A percentile compares a stretch with the other conserved stretches of the same genome.
phyloP scores from a whole-genome alignment of 2,888 invertebrate species.

The Coelinius sp. region DNA sequence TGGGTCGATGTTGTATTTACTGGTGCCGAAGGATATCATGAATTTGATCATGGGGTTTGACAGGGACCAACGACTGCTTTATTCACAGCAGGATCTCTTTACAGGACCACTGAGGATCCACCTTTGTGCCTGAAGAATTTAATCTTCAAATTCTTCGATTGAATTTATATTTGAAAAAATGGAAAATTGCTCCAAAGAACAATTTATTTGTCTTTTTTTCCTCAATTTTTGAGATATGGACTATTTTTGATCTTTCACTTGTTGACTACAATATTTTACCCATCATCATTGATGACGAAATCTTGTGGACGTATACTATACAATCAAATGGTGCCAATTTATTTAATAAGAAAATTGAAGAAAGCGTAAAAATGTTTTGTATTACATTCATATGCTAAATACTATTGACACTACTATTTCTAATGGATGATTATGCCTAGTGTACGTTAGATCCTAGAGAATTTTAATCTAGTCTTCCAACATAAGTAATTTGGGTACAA shows the following conservation, averaged over 20 bases:
- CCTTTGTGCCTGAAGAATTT: conserved; percentile 36
- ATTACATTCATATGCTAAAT: background rate
- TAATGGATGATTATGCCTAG: conserved; percentile 29
- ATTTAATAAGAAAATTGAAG: conserved; percentile 1
- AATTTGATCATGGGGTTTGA: conserved; percentile 73
- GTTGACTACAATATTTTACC: conserved; percentile 16
- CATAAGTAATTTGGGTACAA: conserved; percentile 42
- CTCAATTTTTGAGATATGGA: background rate
- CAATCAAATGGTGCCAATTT: conserved; percentile 35
- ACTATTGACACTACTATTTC: conserved; percentile 26
- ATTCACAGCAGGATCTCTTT: conserved; percentile 21
- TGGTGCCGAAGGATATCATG: conserved; percentile 90
- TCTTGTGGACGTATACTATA: conserved; percentile 17
- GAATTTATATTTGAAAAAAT: background rate
- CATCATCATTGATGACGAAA: conserved; percentile 14
- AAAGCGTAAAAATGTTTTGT: conserved; percentile 19
- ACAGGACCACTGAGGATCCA: conserved; percentile 22
- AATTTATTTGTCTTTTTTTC: background rate
- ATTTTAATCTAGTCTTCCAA: conserved; percentile 65
- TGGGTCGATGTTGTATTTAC: conserved; percentile 98
- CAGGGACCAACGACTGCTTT: conserved; percentile 19
- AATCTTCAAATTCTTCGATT: conserved; percentile 11
- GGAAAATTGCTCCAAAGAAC: conserved; percentile 4
- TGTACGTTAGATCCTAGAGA: conserved; percentile 55
- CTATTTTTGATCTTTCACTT: conserved; percentile 16